Percentiles rank a stretch among this genome's conserved stretches.
Evolutionary conservation across 1,140 invertebrate genomes (phyloP).

Genomic region (Pemphigus obesinymphae): DNA sequence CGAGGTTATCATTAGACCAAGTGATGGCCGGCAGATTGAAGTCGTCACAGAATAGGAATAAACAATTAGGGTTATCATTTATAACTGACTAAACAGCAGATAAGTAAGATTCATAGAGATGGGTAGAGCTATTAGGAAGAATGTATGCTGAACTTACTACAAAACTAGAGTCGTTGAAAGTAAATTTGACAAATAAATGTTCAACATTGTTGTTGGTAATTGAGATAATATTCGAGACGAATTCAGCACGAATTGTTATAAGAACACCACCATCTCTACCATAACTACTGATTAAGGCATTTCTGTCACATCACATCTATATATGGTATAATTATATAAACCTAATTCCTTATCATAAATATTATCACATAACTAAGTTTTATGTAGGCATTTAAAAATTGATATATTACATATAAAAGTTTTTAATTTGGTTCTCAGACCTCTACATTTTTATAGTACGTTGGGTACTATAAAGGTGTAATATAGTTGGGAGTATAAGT

Average conservation of each 20-base stretch:
- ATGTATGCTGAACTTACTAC: neutral
- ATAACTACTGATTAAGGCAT: neutral
- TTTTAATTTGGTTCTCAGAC: too few species aligned
- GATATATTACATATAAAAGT: too few species aligned
- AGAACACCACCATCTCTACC: neutral
- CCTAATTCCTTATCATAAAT: too few species aligned
- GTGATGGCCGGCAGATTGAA: neutral
- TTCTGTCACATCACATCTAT: neutral
- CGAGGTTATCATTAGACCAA: too few species aligned
- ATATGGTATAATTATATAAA: neutral
- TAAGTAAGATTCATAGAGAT: neutral
- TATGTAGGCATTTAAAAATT: too few species aligned
- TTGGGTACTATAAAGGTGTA: too few species aligned
- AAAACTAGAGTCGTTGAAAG: neutral
- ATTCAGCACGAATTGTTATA: neutral
- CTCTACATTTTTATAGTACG: too few species aligned
- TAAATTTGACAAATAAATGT: neutral
- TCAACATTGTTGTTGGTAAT: neutral
- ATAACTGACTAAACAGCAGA: too few species aligned
- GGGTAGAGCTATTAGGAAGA: neutral
- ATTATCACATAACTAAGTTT: too few species aligned
- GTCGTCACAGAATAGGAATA: too few species aligned
- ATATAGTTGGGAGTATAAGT: too few species aligned
- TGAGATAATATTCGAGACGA: neutral
- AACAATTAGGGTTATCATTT: too few species aligned